Evolutionary conservation across 2,113 vertebrate species (phyloP).

Genomic region (Aleadryas rufinucha): DNA sequence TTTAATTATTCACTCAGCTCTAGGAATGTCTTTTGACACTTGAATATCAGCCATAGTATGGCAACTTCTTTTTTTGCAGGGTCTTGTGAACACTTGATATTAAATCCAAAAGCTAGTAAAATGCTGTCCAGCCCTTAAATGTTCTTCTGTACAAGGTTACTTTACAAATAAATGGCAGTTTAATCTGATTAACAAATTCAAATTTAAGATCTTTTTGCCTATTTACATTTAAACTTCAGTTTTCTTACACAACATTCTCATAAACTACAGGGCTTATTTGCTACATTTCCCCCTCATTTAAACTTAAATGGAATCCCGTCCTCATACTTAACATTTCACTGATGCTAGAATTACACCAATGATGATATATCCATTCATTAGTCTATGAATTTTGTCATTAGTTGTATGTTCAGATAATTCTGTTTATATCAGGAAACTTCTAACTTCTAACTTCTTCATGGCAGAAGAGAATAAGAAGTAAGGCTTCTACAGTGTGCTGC

Average conservation of each 20-base stretch:
- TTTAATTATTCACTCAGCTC: conserved; percentile 47
- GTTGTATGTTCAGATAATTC: neutral
- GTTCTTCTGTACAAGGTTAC: neutral
- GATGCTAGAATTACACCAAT: neutral
- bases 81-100: neutral
- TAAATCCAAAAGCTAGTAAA: neutral
- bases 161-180: neutral
- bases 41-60: neutral
- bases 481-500: neutral
- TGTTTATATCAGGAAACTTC: neutral
- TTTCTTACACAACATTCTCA: neutral
- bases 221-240: neutral
- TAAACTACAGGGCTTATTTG: neutral
- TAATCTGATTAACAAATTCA: neutral
- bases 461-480: neutral
- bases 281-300: neutral
- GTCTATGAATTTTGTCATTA: neutral
- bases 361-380: accelerated
- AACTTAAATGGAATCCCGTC: neutral
- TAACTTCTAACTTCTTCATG: too few species aligned
- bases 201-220: neutral
- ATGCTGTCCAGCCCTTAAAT: neutral
- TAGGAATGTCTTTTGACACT: neutral
- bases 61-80: neutral
- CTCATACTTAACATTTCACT: neutral